phyloP scores from a whole-genome alignment of 2,113 vertebrate species.

The Phylloscopus whistleri region DNA sequence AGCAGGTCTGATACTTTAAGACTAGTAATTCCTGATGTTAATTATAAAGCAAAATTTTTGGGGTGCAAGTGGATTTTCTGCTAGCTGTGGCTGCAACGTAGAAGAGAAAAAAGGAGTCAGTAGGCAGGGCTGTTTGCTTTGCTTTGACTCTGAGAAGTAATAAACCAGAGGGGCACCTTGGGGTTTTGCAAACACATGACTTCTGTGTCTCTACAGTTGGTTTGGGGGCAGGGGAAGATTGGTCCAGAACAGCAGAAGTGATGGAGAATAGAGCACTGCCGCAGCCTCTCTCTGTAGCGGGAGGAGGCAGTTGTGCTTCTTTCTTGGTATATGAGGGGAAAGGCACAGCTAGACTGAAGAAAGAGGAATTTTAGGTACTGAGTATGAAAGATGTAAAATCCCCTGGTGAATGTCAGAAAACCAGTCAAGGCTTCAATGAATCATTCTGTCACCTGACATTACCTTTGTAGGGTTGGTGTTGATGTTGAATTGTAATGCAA shows the following conservation, averaged over 20 bases:
- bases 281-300: background rate
- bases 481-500: background rate
- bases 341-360: background rate
- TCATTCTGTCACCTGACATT: background rate
- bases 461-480: background rate
- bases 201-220: fast-evolving
- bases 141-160: background rate
- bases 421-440: background rate
- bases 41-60: background rate
- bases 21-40: background rate
- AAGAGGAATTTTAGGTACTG: background rate
- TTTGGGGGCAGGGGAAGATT: background rate
- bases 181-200: fast-evolving
- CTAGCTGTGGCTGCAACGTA: background rate
- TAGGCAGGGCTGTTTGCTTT: background rate
- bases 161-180: background rate
- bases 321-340: background rate
- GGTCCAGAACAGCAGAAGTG: background rate
- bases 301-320: background rate
- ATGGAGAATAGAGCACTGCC: background rate
- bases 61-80: background rate
- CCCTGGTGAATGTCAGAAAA: background rate
- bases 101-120: background rate
- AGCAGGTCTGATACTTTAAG: background rate
- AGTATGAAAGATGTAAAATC: background rate